phyloP scores from a whole-genome alignment of 2,113 vertebrate species.

The Myanophis thanlyinensis region DNA sequence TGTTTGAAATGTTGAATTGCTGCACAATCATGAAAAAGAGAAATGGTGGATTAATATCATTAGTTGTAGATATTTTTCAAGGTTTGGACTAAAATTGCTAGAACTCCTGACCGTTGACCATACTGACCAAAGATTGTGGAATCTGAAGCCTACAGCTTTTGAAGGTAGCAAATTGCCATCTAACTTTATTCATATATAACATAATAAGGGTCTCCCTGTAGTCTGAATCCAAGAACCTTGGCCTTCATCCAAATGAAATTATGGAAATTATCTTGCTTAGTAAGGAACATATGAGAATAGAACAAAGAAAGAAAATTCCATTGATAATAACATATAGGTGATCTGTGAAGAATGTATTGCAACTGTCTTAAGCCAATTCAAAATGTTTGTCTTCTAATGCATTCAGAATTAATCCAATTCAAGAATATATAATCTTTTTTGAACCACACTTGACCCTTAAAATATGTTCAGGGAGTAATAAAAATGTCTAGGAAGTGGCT shows the following conservation, averaged over 20 bases:
- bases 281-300: neutral
- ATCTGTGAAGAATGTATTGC: neutral
- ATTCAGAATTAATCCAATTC: neutral
- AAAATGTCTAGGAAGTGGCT: neutral
- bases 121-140: neutral
- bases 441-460: neutral
- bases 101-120: neutral
- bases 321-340: neutral
- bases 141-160: neutral
- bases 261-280: neutral
- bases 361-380: neutral
- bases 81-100: neutral
- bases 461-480: neutral
- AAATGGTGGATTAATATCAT: neutral
- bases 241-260: neutral
- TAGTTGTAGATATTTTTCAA: neutral
- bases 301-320: neutral
- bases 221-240: neutral
- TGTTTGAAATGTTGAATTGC: neutral
- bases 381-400: neutral
- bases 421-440: neutral
- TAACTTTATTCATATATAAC: neutral
- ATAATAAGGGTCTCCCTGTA: neutral
- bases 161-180: neutral
- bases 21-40: neutral